Percentiles rank a stretch among this genome's conserved stretches.
These are phyloP conservation scores for Discoglossus pictus DNA, from an alignment of 2,797 vertebrate genomes.

Conservation along the genomic window DNA sequence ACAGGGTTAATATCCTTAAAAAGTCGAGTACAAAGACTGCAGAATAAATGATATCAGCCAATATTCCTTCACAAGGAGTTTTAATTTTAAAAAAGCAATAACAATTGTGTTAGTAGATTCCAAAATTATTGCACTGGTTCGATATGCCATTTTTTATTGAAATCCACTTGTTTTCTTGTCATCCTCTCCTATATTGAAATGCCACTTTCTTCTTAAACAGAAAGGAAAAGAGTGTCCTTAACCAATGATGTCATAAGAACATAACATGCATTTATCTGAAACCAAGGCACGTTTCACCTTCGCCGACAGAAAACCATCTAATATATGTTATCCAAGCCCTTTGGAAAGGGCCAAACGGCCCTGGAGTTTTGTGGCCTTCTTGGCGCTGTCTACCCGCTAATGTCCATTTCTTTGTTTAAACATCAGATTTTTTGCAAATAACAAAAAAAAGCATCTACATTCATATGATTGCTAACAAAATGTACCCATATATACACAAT, in stretches of 20 bases:
- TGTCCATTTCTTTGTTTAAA: constrained; percentile 38
- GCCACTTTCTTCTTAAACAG: not conserved
- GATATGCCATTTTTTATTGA: constrained; percentile 14
- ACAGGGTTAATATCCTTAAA: too few relatives aligned
- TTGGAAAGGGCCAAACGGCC: constrained; percentile 24
- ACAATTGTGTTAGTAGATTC: constrained; percentile 34
- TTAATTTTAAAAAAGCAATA: constrained; percentile 42
- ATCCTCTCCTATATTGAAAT: constrained; percentile 18
- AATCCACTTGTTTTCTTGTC: constrained; percentile 35
- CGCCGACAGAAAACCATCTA: not conserved
- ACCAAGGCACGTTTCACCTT: not conserved
- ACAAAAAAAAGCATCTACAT: not conserved
- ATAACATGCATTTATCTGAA: constrained; percentile 40
- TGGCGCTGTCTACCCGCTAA: constrained; percentile 16
- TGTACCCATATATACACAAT: constrained; percentile 43
- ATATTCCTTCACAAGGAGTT: not conserved
- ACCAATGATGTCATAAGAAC: not conserved
- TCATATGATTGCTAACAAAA: constrained; percentile 11
- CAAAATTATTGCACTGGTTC: constrained; percentile 30
- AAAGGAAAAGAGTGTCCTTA: too few relatives aligned
- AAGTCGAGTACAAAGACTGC: too few relatives aligned
- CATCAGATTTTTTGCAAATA: constrained; percentile 41
- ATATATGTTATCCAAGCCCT: constrained; percentile 27
- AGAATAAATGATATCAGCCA: too few relatives aligned
- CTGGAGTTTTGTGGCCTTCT: constrained; percentile 12